Percentiles rank a stretch among this genome's conserved stretches.
phyloP scores from a whole-genome alignment of 2,888 invertebrate species.

The Drosophila lutescens region DNA sequence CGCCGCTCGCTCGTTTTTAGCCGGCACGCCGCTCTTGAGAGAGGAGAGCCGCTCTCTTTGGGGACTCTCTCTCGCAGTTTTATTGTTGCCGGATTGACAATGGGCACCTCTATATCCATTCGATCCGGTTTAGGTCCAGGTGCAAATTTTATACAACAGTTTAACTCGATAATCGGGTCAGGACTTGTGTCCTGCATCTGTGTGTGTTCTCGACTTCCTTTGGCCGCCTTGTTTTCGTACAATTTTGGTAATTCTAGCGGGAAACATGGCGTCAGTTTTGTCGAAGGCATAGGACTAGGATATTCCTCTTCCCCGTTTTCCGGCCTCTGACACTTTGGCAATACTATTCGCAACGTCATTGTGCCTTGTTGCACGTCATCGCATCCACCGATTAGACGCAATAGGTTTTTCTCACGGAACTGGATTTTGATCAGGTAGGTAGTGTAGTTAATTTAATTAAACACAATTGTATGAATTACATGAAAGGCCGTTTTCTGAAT shows the following conservation, averaged over 20 bases:
- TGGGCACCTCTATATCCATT: constrained; percentile 57
- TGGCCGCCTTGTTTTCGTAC: constrained; percentile 35
- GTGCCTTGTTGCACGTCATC: not conserved
- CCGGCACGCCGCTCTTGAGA: constrained; percentile 30
- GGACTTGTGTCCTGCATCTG: constrained; percentile 65
- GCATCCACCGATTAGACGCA: constrained; percentile 1
- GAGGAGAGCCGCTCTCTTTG: constrained; percentile 22
- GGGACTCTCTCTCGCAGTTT: constrained; percentile 21
- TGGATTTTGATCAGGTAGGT: not conserved
- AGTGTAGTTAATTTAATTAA: no score
- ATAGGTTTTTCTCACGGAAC: not conserved
- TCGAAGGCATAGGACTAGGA: constrained; percentile 13
- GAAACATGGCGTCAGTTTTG: constrained; percentile 69
- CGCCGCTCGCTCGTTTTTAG: constrained; percentile 38
- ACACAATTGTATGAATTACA: no score
- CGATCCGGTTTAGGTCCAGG: constrained; percentile 78
- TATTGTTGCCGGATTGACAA: constrained; percentile 56
- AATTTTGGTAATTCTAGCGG: constrained; percentile 66
- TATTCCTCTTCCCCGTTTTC: not conserved
- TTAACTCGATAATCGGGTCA: constrained; percentile 78
- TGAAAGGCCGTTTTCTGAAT: no score
- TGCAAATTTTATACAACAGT: constrained; percentile 77
- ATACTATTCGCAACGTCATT: constrained; percentile 38
- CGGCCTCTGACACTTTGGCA: constrained; percentile 19
- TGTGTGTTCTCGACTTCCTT: constrained; percentile 46